Base-by-base conservation (phyloP, 2,797 vertebrate species). In the Smutsia gigantea region DNA sequence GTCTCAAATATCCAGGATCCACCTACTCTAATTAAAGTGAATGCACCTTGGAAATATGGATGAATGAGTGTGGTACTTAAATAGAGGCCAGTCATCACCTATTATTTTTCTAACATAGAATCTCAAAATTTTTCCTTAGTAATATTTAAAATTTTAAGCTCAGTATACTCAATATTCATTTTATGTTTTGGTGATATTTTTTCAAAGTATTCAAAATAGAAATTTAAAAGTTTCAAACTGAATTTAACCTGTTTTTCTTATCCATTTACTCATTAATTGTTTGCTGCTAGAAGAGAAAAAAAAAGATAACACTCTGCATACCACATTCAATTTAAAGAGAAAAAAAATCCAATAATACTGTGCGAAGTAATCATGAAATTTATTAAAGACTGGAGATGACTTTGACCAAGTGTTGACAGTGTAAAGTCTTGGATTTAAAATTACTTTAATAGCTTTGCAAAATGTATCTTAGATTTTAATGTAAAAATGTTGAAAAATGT, bases 331-430 rank as follows among this genome's bases (percentile, higher is more conserved):
- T 95, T 95, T 89, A 89, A 86, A 87, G 59, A 96, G 57, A 92
- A 86, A 39, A 96, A 96, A 95, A 95, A 95, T 85, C 31, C 53
- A 89, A 29, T 94, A 89, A 93, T 90, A 57, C 82, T 6, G 21
- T 97, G 85, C 72, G 82, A 97, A 95, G 64, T 90, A 92, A 96
- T 89, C 92, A 93, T 74, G 83, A 95, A 90, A 94, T 97, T 95
- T 94, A 92, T 94, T 96, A 95, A 96, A 97, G 75, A 31, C 25
- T 90, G 25, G 29, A 86, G 78, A 96, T 87, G 79, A 95, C 86
- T 95, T 95, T 97, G 96, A 97, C 94, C 91, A 97, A 95, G 91
- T 83, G 96, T 90, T 96, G 94, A 96, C 88, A 96, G 42, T 89
- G 63, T 97, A 86, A 97, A 96, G 21, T 83, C 87, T 94, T 95